Percentiles rank a stretch among this genome's conserved stretches.
Evolutionary conservation across 2,888 invertebrate genomes (phyloP).

Genomic region (Thyatira batis): DNA sequence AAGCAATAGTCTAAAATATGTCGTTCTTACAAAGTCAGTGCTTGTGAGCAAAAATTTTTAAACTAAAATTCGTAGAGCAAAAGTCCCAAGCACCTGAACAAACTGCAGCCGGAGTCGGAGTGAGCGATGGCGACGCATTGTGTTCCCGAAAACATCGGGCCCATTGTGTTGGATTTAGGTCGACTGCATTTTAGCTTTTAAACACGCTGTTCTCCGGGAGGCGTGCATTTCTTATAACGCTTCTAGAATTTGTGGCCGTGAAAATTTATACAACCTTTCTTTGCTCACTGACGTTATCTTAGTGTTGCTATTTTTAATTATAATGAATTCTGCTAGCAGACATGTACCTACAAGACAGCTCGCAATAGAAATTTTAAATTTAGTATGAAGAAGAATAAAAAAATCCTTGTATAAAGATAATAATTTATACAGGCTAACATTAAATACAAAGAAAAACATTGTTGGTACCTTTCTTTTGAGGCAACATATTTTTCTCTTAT

Average conservation of each 20-base stretch:
- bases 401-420: too few species aligned
- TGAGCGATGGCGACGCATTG: constrained; percentile 61
- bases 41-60: constrained; percentile 30
- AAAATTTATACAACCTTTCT: not conserved
- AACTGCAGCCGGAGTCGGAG: constrained; percentile 40
- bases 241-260: constrained; percentile 15
- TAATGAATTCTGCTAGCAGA: too few species aligned
- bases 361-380: too few species aligned
- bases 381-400: too few species aligned
- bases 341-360: too few species aligned
- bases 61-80: constrained; percentile 37
- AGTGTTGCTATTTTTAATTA: too few species aligned
- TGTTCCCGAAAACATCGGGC: constrained; percentile 62
- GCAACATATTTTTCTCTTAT: not conserved
- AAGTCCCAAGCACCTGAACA: constrained; percentile 57
- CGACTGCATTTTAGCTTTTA: constrained; percentile 59
- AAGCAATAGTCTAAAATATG: not conserved
- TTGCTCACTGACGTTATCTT: not conserved
- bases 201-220: constrained; percentile 34
- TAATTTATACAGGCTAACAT: not conserved
- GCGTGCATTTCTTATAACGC: constrained; percentile 25
- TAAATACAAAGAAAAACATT: not conserved
- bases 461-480: not conserved
- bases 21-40: constrained; percentile 15
- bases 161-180: constrained; percentile 65